These are phyloP conservation scores for human DNA, from an alignment of 2,113 vertebrate species.

Conservation along the genomic window DNA sequence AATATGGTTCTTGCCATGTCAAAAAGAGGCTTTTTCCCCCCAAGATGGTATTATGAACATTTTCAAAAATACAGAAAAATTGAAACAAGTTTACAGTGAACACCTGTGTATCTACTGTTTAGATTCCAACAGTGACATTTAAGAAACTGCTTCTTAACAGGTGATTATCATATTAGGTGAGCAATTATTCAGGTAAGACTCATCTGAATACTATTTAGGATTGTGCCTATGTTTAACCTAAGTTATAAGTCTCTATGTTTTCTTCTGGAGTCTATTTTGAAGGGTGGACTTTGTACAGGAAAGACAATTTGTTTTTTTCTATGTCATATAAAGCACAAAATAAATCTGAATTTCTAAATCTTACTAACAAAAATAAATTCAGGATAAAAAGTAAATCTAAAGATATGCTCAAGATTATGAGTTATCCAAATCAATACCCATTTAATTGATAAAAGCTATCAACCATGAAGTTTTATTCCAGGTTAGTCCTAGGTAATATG, in stretches of 20 bases:
- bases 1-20: not conserved
- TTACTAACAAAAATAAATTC: not conserved
- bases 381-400: conserved; percentile 23
- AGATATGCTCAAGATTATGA: not conserved
- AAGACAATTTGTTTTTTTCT: not conserved
- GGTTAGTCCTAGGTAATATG: not conserved
- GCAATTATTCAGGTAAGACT: not conserved
- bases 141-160: not conserved
- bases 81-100: not conserved
- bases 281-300: not conserved
- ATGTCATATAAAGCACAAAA: not conserved
- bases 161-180: not conserved
- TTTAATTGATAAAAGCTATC: not conserved
- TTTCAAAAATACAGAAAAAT: conserved; percentile 8
- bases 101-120: not conserved
- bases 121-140: not conserved
- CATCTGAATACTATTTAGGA: not conserved
- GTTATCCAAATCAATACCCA: not conserved
- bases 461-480: not conserved
- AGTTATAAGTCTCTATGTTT: not conserved
- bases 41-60: not conserved
- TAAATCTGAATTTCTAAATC: conserved; percentile 1
- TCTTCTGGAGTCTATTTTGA: not conserved
- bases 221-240: not conserved
- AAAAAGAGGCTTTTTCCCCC: not conserved